Evolutionary conservation across 2,888 invertebrate species (phyloP).

Genomic region (Clunio marinus): DNA sequence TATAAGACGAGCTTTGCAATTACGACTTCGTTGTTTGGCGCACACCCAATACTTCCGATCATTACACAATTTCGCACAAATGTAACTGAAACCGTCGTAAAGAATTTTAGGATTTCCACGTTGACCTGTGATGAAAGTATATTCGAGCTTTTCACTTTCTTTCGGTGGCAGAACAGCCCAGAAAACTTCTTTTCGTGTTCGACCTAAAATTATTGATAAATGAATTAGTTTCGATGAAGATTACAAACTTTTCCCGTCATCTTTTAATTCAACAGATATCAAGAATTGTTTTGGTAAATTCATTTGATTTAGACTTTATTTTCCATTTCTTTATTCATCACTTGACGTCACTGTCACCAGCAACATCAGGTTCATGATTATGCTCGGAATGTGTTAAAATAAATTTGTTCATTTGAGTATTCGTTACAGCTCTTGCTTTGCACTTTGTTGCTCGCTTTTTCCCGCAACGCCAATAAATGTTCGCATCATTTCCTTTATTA

Average conservation of each 20-base stretch:
- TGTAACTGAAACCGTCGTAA: conserved; percentile 45
- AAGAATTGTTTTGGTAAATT: not conserved
- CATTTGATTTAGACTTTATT: conserved; percentile 16
- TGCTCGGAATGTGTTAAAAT: conserved; percentile 37
- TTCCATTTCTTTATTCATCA: too few species aligned
- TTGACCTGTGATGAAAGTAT: conserved; percentile 45
- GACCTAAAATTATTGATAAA: not conserved
- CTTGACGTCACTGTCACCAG: too few species aligned
- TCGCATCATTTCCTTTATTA: conserved; percentile 40
- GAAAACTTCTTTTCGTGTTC: not conserved
- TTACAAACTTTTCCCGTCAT: not conserved
- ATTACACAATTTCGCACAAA: conserved; percentile 46
- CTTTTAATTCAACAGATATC: not conserved
- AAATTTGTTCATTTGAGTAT: conserved; percentile 34
- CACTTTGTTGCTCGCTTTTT: conserved; percentile 39
- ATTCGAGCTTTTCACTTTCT: not conserved
- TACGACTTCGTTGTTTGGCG: conserved; percentile 46
- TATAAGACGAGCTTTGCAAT: conserved; percentile 47
- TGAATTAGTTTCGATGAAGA: not conserved
- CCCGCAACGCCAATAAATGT: conserved; percentile 41
- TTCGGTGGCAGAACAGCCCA: conserved; percentile 21
- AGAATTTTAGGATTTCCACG: conserved; percentile 46
- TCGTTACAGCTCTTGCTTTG: conserved; percentile 40
- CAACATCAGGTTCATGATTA: conserved; percentile 40
- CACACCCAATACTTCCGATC: conserved; percentile 48